Conservation (phyloP, 2,113 vertebrate species). For the Terrapene triunguis region DNA sequence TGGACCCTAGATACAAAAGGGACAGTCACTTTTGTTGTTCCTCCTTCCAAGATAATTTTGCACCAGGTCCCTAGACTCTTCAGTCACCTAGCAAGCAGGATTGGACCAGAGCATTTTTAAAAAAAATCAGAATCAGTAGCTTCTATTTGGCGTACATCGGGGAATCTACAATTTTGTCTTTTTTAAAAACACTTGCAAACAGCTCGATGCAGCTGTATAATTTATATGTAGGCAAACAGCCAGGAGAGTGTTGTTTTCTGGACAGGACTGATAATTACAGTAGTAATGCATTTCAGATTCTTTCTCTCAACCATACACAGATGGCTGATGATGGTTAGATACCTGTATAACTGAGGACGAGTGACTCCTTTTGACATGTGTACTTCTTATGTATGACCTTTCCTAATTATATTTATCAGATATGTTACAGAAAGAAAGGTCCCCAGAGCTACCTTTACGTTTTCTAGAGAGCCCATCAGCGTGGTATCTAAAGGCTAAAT, state of each 20-base stretch:
- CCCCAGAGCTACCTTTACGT: neutral
- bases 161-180: neutral
- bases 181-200: neutral
- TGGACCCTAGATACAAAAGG: neutral
- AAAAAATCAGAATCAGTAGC: neutral
- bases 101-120: accelerated
- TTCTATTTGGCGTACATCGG: neutral
- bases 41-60: neutral
- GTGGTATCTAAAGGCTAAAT: neutral
- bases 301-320: neutral
- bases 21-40: neutral
- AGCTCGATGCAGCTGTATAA: neutral
- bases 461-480: neutral
- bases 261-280: neutral
- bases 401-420: neutral
- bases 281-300: neutral
- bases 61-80: neutral
- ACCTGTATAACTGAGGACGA: neutral
- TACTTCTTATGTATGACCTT: neutral
- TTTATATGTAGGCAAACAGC: neutral
- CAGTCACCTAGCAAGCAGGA: neutral
- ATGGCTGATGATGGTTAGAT: neutral
- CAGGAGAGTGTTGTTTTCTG: neutral
- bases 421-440: neutral
- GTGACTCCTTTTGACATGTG: neutral